Conservation (phyloP, 2,888 invertebrate species). For the Choreutis nemorana region DNA sequence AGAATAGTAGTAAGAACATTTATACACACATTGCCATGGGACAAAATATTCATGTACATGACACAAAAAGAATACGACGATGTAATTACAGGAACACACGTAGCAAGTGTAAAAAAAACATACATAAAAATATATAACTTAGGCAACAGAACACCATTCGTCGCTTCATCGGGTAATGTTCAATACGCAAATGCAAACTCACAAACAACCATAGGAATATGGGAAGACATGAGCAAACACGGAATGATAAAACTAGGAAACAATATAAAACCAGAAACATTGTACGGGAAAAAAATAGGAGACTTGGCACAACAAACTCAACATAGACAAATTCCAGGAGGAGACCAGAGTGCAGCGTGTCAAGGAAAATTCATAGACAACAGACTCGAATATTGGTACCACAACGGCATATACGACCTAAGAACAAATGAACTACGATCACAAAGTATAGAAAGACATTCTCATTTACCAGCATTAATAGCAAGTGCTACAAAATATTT, state of each 20-base stretch:
- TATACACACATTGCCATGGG: conserved; percentile 3
- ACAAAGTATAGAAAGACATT: conserved; percentile 8
- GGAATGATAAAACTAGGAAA: no score
- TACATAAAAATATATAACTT: conserved; percentile 3
- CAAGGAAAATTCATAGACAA: conserved; percentile 11
- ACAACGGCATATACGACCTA: conserved; percentile 8
- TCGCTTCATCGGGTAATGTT: no score
- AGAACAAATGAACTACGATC: not conserved
- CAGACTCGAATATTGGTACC: conserved; percentile 9
- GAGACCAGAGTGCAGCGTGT: conserved; percentile 8
- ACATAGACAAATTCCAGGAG: conserved; percentile 9
- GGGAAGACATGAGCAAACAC: no score
- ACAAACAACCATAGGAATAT: no score
- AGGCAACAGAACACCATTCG: no score
- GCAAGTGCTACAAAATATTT: conserved; percentile 5
- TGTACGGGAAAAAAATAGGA: no score
- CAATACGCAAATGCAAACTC: no score
- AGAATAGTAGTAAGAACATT: conserved; percentile 2
- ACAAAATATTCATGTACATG: conserved; percentile 2
- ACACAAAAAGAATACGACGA: conserved; percentile 2
- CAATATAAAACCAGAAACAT: no score
- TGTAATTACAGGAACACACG: not conserved
- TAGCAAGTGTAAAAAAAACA: not conserved
- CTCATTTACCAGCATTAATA: conserved; percentile 10
- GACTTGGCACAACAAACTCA: no score